Evolutionary conservation across 2,113 vertebrate genomes (phyloP).

Genomic region (Engystomops pustulosus): DNA sequence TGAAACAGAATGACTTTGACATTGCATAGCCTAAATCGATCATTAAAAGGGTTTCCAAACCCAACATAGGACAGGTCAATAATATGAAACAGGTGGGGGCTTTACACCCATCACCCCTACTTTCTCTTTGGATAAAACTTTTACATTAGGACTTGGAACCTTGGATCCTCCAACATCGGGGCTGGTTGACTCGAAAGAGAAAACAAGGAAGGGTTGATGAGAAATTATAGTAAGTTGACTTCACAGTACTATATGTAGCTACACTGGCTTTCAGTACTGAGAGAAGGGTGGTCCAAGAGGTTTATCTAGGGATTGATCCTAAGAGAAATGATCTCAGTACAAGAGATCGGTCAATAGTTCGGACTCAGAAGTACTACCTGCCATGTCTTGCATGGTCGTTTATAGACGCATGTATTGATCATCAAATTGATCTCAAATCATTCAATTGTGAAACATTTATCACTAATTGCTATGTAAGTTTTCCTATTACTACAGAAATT

Average conservation of each 20-base stretch:
- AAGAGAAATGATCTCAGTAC: background rate
- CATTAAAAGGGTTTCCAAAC: no score
- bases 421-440: background rate
- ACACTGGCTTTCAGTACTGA: background rate
- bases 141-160: no score
- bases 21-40: background rate
- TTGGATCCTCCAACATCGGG: background rate
- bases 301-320: slow-evolving; percentile 10
- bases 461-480: no score
- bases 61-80: no score
- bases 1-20: background rate
- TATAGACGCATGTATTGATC: background rate
- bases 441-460: background rate
- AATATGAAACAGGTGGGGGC: no score
- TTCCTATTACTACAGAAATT: no score
- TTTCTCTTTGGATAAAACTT: no score
- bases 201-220: background rate
- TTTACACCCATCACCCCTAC: no score
- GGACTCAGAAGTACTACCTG: background rate
- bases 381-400: background rate
- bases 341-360: background rate
- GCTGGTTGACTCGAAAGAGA: background rate
- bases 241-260: slow-evolving; percentile 31
- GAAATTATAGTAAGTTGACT: background rate
- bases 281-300: slow-evolving; percentile 31